Evolutionary conservation across 2,888 invertebrate species (phyloP).

Genomic region (Euzetes globulus): DNA sequence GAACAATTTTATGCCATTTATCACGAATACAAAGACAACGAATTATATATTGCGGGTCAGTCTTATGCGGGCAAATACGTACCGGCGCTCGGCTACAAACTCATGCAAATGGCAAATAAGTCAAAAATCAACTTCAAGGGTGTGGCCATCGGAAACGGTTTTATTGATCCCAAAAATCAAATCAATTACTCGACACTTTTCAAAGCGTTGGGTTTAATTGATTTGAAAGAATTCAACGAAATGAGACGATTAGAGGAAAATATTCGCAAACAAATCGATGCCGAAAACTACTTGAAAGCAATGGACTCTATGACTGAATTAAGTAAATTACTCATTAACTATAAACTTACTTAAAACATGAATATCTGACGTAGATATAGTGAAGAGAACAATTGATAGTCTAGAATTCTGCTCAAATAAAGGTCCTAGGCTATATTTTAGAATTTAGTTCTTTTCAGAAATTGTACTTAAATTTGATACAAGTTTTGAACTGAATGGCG

Average conservation of each 20-base stretch:
- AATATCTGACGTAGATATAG: neutral
- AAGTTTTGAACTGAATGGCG: no score
- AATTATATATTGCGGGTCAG: neutral
- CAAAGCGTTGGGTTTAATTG: neutral
- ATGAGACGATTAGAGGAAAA: neutral
- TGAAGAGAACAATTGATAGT: neutral
- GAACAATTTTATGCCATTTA: neutral
- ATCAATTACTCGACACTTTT: neutral
- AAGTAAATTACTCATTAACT: neutral
- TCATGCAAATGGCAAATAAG: neutral
- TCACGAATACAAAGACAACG: neutral
- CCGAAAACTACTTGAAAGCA: neutral
- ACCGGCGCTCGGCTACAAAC: neutral
- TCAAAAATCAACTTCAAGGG: neutral
- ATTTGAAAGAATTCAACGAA: neutral
- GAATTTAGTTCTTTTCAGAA: no score
- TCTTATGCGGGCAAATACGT: slow-evolving; percentile 3
- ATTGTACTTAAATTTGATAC: no score
- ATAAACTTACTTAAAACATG: neutral
- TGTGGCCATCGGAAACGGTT: neutral
- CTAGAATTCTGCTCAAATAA: no score
- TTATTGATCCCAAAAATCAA: neutral
- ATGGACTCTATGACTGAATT: neutral
- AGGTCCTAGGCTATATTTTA: no score
- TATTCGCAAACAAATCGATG: neutral